Conservation (phyloP, 1,140 invertebrate genomes). For the Metopolophium dirhodum region DNA sequence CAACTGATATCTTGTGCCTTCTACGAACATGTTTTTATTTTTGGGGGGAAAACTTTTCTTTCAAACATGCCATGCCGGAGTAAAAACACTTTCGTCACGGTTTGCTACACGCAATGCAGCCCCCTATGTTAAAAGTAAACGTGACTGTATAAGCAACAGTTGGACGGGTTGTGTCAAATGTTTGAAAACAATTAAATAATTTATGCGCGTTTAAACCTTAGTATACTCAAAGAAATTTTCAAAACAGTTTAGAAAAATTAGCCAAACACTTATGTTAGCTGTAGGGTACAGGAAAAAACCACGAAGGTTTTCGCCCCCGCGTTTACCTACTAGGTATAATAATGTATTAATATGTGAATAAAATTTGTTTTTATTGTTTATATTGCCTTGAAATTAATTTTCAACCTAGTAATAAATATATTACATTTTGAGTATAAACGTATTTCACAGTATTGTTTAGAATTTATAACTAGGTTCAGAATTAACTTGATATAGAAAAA, state of each 20-base stretch:
- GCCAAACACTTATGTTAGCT: not conserved
- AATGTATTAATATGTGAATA: not conserved
- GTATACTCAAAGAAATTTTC: not conserved
- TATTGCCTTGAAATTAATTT: not conserved
- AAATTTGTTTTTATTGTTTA: not conserved
- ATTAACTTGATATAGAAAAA: not conserved
- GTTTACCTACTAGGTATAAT: not conserved
- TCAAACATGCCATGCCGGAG: not conserved
- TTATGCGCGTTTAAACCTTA: not conserved
- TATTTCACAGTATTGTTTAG: not conserved
- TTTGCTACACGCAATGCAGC: slow-evolving; percentile 22
- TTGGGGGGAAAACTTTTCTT: slow-evolving; percentile 27
- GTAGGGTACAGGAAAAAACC: not conserved
- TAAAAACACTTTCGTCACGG: slow-evolving; percentile 28
- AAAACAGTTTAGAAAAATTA: not conserved
- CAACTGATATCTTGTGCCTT: not conserved
- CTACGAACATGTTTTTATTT: not conserved
- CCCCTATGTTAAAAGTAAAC: not conserved
- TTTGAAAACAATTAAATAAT: slow-evolving; percentile 37
- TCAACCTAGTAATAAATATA: not conserved
- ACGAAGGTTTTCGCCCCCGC: slow-evolving; percentile 8
- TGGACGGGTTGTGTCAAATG: slow-evolving; percentile 38
- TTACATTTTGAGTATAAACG: not conserved
- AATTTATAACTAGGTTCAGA: not conserved
- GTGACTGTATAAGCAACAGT: slow-evolving; percentile 33